phyloP scores from a whole-genome alignment of 2,888 invertebrate genomes.

The Watsonalla cultraria region DNA sequence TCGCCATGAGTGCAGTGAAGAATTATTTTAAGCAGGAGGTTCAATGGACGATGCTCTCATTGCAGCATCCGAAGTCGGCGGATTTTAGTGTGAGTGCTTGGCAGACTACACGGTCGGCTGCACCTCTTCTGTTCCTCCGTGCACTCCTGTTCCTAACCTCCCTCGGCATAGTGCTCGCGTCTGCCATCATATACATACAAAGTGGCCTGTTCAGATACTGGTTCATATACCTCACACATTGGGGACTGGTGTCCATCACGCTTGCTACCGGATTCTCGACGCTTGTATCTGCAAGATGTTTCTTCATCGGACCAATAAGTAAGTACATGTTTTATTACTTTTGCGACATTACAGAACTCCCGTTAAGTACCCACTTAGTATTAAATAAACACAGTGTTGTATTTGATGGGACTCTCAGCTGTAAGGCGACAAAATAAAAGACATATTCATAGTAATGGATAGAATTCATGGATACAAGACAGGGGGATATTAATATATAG shows the following conservation, averaged over 20 bases:
- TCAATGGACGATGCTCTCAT: constrained; percentile 43
- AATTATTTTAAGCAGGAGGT: constrained; percentile 56
- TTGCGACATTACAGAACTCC: too few relatives aligned
- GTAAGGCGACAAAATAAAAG: too few relatives aligned
- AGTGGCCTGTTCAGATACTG: constrained; percentile 46
- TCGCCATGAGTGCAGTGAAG: constrained; percentile 52
- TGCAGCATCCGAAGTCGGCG: constrained; percentile 53
- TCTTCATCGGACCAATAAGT: constrained; percentile 62
- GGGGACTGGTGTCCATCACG: constrained; percentile 62
- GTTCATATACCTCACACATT: constrained; percentile 78
- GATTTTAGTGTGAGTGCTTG: constrained; percentile 66
- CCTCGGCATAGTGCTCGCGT: constrained; percentile 50
- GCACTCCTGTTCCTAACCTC: constrained; percentile 51
- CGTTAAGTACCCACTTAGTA: neutral
- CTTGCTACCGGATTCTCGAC: constrained; percentile 53
- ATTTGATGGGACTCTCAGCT: neutral
- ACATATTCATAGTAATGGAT: too few relatives aligned
- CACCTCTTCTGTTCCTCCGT: constrained; percentile 60
- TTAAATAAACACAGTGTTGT: neutral
- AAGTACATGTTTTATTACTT: constrained; percentile 28
- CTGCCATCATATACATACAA: constrained; percentile 45
- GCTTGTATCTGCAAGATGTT: constrained; percentile 54
- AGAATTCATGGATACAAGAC: too few relatives aligned
- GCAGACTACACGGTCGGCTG: constrained; percentile 58
- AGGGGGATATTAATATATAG: too few relatives aligned